Evolutionary conservation across 2,888 invertebrate species (phyloP), one percentile per base, ranked within the genome.

Genomic region (Sycophila texana): DNA sequence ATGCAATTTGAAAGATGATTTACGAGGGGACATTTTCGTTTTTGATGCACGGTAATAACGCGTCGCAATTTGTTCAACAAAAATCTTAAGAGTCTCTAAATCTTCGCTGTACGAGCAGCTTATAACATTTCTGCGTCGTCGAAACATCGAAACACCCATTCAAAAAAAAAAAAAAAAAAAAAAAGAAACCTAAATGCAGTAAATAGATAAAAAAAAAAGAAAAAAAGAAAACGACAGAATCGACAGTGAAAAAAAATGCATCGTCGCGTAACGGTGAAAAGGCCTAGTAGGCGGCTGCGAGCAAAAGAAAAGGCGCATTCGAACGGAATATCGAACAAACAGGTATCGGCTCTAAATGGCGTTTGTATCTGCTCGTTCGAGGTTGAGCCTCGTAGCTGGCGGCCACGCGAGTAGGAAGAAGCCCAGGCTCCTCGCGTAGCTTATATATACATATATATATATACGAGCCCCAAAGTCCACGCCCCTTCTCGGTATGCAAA

Each of bases 401-500:
- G 39, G 39, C 39, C 39, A 7, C 39, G 39, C 39, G 39, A 39
- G 10, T 5, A 39, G 39, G 39, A 39, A 39, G 39, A 39, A 39
- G 39, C 39, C 39, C 39, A 16, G 39, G 61, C 61, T 61, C 39
- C 39, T 39, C 18, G 16, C 47, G 39, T 47, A 16, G 10, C n/a
- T n/a, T 13, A 49, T 22, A n/a, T n/a, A n/a, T n/a, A n/a, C n/a
- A n/a, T n/a, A n/a, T n/a, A n/a, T n/a, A n/a, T n/a, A n/a, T n/a
- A 10, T 49, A 47, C 55, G 18, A 57, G 49, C 30, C 53, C 26
- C 39, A 63, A 39, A 47, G 55, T 58, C 78, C 77, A 77, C 81
- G 76, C 81, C 81, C 75, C 30, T 53, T 47, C n/a, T 58, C 67
- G 74, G 76, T 77, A 81, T 81, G 81, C 81, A 81, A 81, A 81